Base-by-base conservation (phyloP, 2,113 vertebrate genomes). In the Coturnix japonica region DNA sequence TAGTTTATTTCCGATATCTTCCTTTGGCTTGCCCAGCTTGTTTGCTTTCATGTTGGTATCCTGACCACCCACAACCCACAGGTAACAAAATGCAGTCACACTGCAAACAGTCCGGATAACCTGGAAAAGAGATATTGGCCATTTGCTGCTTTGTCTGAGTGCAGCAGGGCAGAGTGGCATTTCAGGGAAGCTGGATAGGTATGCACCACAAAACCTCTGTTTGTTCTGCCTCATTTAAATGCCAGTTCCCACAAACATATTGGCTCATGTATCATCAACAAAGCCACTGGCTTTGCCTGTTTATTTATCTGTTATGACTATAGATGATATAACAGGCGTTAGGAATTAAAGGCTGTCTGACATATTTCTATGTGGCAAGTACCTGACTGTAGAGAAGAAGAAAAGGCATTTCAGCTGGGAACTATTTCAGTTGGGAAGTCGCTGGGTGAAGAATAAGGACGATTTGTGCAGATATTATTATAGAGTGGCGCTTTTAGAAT, bases 191-290 rank as follows among this genome's bases (percentile, higher is more conserved):
- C 30, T 41, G 71, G 72, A 84, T 63, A 93, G 80, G 59, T 79
- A 43, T 37, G 31, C 33, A 26, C 76, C 7, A 2, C 76, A 63
- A 81, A 95, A 41, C n/a, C 44, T 49, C 70, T 19, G 3, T 69
- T 93, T 86, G 73, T 84, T 94, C 93, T 86, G 85, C 77, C 35
- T 78, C 81, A 65, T 90, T 95, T 75, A 81, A 86, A 87, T 79
- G 67, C 81, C 77, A 77, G 37, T 60, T 92, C 74, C 64, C 60
- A 51, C 71, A 70, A 56, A 39, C 35, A 59, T 66, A 66, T 17
- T 90, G 86, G 57, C 66, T 94, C 41, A 46, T 89, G 84, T 65
- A 83, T 80, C 87, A 86, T 65, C 56, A 80, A 3, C 54, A 82
- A 81, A 95, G 54, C 60, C 60, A 70, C 63, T 77, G 74, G 63